phyloP scores from a whole-genome alignment of 2,888 invertebrate species.

The Nematopogon swammerdamellus region DNA sequence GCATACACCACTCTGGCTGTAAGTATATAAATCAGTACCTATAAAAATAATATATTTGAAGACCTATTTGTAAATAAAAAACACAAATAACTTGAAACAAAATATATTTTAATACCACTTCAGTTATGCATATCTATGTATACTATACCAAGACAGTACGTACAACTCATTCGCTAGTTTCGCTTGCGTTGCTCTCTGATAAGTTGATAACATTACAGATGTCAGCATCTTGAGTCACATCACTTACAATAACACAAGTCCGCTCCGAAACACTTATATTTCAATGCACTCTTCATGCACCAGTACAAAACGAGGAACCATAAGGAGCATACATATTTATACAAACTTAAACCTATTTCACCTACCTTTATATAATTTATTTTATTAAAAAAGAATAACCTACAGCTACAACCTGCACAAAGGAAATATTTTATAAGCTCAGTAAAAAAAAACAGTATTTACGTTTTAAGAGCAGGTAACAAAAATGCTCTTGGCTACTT shows the following conservation, averaged over 20 bases:
- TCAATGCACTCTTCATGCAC: neutral
- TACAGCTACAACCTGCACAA: too few relatives aligned
- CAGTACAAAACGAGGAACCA: neutral
- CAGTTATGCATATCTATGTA: constrained; percentile 24
- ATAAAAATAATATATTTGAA: too few relatives aligned
- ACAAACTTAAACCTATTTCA: neutral
- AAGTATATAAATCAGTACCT: too few relatives aligned
- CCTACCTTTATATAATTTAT: too few relatives aligned
- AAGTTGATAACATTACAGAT: neutral
- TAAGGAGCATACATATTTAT: neutral
- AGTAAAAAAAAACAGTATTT: neutral
- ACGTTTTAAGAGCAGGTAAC: too few relatives aligned
- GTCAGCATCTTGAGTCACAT: neutral
- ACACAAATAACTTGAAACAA: constrained; percentile 30
- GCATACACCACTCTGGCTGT: too few relatives aligned
- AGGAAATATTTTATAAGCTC: neutral
- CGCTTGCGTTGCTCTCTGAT: neutral
- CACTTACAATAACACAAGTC: neutral
- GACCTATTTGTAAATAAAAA: constrained; percentile 8
- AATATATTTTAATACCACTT: constrained; percentile 49
- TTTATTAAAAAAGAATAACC: too few relatives aligned
- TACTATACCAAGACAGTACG: neutral
- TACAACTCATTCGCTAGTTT: neutral
- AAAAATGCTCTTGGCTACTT: neutral
- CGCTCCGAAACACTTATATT: neutral